Conservation (phyloP, 2,888 invertebrate species). For the Mycalesis mineus region DNA sequence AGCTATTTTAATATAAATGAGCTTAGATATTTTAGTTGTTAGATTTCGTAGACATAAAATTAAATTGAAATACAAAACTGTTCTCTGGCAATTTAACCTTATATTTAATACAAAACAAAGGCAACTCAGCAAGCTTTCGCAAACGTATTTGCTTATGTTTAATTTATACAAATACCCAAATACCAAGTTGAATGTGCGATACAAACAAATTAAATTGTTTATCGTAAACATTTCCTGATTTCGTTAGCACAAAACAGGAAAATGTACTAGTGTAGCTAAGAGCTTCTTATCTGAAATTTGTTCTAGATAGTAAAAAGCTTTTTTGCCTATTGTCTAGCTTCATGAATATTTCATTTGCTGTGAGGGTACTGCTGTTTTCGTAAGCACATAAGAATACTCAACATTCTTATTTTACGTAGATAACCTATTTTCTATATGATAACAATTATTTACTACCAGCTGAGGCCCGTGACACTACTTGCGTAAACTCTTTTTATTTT, state of each 20-base stretch:
- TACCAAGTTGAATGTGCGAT: no score
- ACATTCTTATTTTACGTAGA: constrained; percentile 10
- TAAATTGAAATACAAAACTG: not conserved
- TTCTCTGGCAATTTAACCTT: not conserved
- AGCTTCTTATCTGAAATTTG: constrained; percentile 13
- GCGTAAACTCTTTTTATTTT: no score
- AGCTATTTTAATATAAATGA: not conserved
- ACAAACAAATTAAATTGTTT: not conserved
- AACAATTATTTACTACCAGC: not conserved
- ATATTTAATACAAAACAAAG: not conserved
- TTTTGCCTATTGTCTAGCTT: constrained; percentile 20
- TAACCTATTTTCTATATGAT: not conserved
- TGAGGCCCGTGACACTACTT: no score
- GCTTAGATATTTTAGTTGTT: not conserved
- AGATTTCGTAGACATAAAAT: not conserved
- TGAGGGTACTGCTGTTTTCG: constrained; percentile 22
- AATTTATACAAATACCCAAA: no score
- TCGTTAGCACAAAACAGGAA: not conserved
- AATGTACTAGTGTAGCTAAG: constrained; percentile 6
- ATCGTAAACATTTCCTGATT: not conserved
- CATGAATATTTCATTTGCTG: constrained; percentile 25
- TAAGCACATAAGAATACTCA: constrained; percentile 7
- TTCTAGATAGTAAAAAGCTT: constrained; percentile 17
- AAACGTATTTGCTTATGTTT: not conserved
- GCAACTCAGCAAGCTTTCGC: not conserved